Evolutionary conservation across 2,888 invertebrate genomes (phyloP).

Genomic region (Ethmia dodecea): DNA sequence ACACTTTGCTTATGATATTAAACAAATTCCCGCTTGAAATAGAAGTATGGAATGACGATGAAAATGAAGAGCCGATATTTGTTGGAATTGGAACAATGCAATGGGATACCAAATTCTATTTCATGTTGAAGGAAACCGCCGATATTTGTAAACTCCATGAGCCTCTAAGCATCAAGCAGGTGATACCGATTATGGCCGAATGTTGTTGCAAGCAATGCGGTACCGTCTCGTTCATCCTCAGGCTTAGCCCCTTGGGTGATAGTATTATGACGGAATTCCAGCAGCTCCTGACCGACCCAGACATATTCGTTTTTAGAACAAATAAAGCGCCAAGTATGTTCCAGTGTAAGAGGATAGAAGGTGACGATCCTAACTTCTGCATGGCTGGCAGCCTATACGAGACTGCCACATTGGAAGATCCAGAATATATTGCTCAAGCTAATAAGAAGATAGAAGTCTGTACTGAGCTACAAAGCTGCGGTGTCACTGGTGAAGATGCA

Average conservation of each 20-base stretch:
- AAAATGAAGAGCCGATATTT: constrained; percentile 49
- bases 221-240: constrained; percentile 59
- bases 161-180: constrained; percentile 51
- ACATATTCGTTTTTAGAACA: constrained; percentile 60
- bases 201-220: constrained; percentile 59
- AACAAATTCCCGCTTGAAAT: constrained; percentile 69
- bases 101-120: constrained; percentile 68
- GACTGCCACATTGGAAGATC: constrained; percentile 63
- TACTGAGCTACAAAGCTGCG: constrained; percentile 58
- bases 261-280: constrained; percentile 66
- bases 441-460: constrained; percentile 56
- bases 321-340: constrained; percentile 66
- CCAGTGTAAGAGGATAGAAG: constrained; percentile 54
- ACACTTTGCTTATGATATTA: constrained; percentile 58
- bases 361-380: constrained; percentile 60
- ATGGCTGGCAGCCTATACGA: constrained; percentile 65
- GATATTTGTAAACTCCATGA: constrained; percentile 45
- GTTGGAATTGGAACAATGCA: constrained; percentile 59
- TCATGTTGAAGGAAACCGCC: constrained; percentile 62
- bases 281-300: constrained; percentile 54
- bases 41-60: constrained; percentile 65
- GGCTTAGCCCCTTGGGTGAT: constrained; percentile 69
- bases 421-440: constrained; percentile 38
- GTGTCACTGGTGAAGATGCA: constrained; percentile 26
- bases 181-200: constrained; percentile 37